Conservation (phyloP, 2,113 vertebrate genomes). For the Paradoxurus hermaphroditus region DNA sequence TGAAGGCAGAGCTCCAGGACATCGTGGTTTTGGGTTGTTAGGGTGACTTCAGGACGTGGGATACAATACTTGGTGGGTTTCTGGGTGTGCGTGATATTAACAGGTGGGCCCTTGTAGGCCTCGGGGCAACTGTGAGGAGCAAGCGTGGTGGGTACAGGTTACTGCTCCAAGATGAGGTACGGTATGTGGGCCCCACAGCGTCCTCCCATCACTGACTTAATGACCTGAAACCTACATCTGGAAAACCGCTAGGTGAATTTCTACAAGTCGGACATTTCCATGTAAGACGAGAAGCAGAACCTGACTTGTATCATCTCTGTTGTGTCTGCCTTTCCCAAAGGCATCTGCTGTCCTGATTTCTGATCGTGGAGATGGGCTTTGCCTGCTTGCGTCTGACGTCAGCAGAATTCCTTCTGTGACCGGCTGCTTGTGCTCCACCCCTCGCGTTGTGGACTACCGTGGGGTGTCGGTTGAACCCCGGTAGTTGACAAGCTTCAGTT, state of each 20-base stretch:
- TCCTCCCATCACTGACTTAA: neutral
- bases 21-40: neutral
- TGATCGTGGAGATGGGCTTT: neutral
- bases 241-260: neutral
- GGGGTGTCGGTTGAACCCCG: neutral
- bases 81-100: neutral
- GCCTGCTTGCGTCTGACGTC: neutral
- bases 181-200: accelerated
- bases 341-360: neutral
- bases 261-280: neutral
- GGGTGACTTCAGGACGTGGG: neutral
- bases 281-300: neutral
- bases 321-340: neutral
- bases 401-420: neutral
- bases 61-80: neutral
- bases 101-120: neutral
- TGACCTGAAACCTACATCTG: neutral
- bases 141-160: no score
- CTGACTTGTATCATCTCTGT: neutral
- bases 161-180: neutral
- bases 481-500: neutral
- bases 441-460: neutral
- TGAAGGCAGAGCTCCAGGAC: neutral
- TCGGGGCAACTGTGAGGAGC: neutral
- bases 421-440: neutral